These are phyloP conservation scores for Lysiphlebus fabarum DNA, from an alignment of 1,140 invertebrate genomes.

Conservation along the genomic window DNA sequence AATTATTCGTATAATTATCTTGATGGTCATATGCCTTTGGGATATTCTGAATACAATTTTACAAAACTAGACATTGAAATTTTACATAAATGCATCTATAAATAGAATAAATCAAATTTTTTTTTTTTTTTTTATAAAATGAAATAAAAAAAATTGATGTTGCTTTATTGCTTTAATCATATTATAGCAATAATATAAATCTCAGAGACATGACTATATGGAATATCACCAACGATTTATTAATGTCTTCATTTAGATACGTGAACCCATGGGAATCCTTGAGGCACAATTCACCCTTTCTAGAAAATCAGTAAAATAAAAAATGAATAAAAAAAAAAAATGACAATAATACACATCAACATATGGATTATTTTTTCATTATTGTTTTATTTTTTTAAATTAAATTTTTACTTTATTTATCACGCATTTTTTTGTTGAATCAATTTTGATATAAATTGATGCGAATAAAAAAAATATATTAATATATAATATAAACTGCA, in stretches of 20 bases:
- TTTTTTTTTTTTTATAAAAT: not conserved
- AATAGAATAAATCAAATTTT: conserved; percentile 39
- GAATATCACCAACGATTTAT: conserved; percentile 36
- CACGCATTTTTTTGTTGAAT: too few relatives aligned
- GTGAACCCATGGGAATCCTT: conserved; percentile 31
- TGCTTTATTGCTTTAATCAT: not conserved
- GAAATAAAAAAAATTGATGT: not conserved
- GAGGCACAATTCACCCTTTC: conserved; percentile 21
- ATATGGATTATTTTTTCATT: too few relatives aligned
- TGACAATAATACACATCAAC: too few relatives aligned
- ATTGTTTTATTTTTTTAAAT: conserved; percentile 5
- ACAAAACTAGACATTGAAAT: conserved; percentile 29
- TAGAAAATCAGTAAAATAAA: too few relatives aligned
- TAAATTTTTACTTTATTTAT: not conserved
- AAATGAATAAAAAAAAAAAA: too few relatives aligned
- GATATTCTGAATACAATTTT: not conserved
- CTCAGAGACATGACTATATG: conserved; percentile 5
- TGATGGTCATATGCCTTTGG: conserved; percentile 34
- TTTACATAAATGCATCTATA: conserved; percentile 47
- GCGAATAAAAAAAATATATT: too few relatives aligned
- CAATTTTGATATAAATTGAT: too few relatives aligned
- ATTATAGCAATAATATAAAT: not conserved
- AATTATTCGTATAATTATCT: conserved; percentile 39
- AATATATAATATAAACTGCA: too few relatives aligned
- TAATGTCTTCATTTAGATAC: conserved; percentile 45